These are phyloP conservation scores for Caracal caracal DNA, from an alignment of 2,113 vertebrate genomes.

Conservation along the genomic window DNA sequence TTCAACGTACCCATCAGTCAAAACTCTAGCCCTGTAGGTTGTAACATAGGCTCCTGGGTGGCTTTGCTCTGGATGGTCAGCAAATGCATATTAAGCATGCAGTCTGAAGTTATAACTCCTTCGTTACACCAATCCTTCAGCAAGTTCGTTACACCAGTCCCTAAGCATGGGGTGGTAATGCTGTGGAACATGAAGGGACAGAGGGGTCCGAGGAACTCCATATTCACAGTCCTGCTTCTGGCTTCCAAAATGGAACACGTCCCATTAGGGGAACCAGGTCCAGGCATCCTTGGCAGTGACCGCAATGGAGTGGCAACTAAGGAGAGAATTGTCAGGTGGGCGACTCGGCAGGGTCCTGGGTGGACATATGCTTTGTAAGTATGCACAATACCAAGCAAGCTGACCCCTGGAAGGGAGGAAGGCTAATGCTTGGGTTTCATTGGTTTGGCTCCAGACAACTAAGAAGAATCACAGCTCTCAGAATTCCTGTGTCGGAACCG, in stretches of 20 bases:
- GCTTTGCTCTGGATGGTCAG: background rate
- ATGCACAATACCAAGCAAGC: background rate
- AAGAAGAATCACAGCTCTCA: background rate
- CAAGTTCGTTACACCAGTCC: background rate
- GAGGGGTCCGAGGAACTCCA: background rate
- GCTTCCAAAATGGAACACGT: background rate
- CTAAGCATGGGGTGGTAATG: background rate
- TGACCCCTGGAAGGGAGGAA: background rate
- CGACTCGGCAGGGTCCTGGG: accelerated
- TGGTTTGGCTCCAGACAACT: background rate
- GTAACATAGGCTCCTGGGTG: background rate
- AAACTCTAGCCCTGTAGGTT: background rate
- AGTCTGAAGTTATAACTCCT: background rate
- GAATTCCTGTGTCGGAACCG: background rate
- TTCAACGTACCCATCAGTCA: background rate
- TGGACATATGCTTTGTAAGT: background rate
- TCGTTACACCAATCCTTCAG: background rate
- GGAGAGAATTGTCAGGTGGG: background rate
- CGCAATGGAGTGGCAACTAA: accelerated
- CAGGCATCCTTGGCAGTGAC: background rate
- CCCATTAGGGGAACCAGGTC: background rate
- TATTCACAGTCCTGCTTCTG: background rate
- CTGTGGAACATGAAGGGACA: background rate
- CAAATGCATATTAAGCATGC: background rate
- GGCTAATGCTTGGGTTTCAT: background rate